Percentiles rank a stretch among this genome's conserved stretches.
phyloP scores from a whole-genome alignment of 1,140 invertebrate genomes.

The Caenorhabditis latens region DNA sequence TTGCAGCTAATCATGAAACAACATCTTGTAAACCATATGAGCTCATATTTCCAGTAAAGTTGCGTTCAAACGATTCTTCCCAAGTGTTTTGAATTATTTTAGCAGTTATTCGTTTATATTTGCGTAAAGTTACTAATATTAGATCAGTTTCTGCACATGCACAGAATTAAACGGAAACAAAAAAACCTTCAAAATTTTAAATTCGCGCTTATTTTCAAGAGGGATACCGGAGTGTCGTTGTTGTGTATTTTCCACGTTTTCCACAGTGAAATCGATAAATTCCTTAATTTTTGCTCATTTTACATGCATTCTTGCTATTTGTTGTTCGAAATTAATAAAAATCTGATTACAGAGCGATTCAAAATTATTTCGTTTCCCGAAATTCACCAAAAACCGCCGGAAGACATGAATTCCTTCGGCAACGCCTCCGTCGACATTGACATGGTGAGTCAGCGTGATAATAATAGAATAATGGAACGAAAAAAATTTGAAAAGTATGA shows the following conservation, averaged over 20 bases:
- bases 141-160: no score
- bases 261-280: slow-evolving; percentile 3
- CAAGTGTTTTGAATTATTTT: no score
- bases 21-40: no score
- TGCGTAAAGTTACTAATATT: no score
- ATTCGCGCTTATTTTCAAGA: not conserved
- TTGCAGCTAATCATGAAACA: no score
- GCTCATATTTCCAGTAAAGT: no score
- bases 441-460: slow-evolving; percentile 57
- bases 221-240: slow-evolving; percentile 36
- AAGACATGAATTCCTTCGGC: slow-evolving; percentile 61
- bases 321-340: not conserved
- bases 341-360: not conserved
- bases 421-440: slow-evolving; percentile 68
- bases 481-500: not conserved
- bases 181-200: no score
- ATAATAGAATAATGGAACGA: not conserved
- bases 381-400: slow-evolving; percentile 42
- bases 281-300: not conserved
- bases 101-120: no score
- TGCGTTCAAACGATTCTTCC: no score
- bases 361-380: slow-evolving; percentile 51
- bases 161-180: no score
- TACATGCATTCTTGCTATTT: not conserved
- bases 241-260: slow-evolving; percentile 3